phyloP scores from a whole-genome alignment of 1,140 invertebrate genomes.

The Zaprionus camerounensis region DNA sequence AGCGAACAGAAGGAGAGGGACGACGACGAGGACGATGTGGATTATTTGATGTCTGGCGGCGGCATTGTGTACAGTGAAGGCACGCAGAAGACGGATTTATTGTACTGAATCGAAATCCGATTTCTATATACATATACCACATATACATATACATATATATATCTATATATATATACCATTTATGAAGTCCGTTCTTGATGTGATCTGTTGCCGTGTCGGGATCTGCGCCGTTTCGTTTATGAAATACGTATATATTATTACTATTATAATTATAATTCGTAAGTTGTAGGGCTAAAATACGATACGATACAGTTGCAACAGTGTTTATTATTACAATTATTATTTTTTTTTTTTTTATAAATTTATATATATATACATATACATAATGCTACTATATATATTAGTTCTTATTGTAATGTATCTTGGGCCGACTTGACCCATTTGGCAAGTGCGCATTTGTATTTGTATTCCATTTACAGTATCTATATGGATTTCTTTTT shows the following conservation, averaged over 20 bases:
- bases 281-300: conserved; percentile 57
- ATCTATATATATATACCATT: conserved; percentile 52
- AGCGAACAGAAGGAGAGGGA: conserved; percentile 9
- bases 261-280: conserved; percentile 66
- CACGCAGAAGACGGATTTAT: conserved; percentile 86
- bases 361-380: conserved; percentile 49
- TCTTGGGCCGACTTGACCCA: conserved; percentile 6
- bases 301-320: conserved; percentile 45
- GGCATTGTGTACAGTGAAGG: conserved; percentile 87
- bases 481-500: conserved; percentile 38
- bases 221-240: conserved; percentile 2
- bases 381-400: conserved; percentile 30
- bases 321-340: conserved; percentile 23
- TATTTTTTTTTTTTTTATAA: conserved; percentile 55
- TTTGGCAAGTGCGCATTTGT: conserved; percentile 31
- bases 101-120: conserved; percentile 85
- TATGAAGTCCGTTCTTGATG: neutral
- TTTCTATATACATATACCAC: conserved; percentile 11
- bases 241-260: neutral
- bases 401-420: conserved; percentile 58
- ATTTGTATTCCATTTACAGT: conserved; percentile 56
- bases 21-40: conserved; percentile 38
- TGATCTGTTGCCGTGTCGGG: conserved; percentile 1
- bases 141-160: conserved; percentile 52
- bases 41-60: conserved; percentile 86